Conservation (phyloP, 1,140 invertebrate species). For the Drosophila navojoa region DNA sequence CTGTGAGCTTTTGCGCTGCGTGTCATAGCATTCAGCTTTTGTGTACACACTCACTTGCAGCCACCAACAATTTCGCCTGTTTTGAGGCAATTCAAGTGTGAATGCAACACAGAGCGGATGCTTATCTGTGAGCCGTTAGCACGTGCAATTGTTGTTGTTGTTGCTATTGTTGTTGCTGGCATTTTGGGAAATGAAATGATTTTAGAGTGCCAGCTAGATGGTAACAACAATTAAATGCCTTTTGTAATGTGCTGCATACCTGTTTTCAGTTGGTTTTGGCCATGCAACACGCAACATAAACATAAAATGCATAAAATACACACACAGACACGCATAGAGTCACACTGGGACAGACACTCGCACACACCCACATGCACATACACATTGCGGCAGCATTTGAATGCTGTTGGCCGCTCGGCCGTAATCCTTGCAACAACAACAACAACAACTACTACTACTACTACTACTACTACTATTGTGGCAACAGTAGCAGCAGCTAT, state of each 20-base stretch:
- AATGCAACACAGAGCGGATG: conserved; percentile 12
- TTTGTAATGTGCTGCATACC: conserved; percentile 72
- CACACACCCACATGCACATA: conserved; percentile 22
- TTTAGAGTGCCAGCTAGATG: conserved; percentile 67
- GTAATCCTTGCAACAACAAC: conserved; percentile 63
- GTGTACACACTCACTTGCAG: background rate
- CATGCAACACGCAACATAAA: conserved; percentile 44
- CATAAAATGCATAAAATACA: conserved; percentile 70
- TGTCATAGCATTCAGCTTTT: background rate
- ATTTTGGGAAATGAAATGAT: conserved; percentile 61
- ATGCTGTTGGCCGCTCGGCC: conserved; percentile 52
- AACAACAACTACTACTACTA: no score
- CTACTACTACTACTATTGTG: no score
- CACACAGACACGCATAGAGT: conserved; percentile 32
- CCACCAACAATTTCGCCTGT: conserved; percentile 16
- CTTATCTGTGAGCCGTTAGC: conserved; percentile 59
- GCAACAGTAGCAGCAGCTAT: conserved; percentile 18
- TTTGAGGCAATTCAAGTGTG: conserved; percentile 13
- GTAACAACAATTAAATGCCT: conserved; percentile 77
- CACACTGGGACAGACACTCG: conserved; percentile 35
- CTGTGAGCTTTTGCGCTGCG: no score
- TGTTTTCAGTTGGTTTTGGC: conserved; percentile 40
- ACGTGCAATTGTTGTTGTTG: conserved; percentile 54
- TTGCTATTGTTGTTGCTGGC: conserved; percentile 6
- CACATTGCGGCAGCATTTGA: conserved; percentile 43